Percentiles rank a stretch among this genome's conserved stretches.
Conservation (phyloP, 2,888 invertebrate genomes). For the Cristatella mucedo region DNA sequence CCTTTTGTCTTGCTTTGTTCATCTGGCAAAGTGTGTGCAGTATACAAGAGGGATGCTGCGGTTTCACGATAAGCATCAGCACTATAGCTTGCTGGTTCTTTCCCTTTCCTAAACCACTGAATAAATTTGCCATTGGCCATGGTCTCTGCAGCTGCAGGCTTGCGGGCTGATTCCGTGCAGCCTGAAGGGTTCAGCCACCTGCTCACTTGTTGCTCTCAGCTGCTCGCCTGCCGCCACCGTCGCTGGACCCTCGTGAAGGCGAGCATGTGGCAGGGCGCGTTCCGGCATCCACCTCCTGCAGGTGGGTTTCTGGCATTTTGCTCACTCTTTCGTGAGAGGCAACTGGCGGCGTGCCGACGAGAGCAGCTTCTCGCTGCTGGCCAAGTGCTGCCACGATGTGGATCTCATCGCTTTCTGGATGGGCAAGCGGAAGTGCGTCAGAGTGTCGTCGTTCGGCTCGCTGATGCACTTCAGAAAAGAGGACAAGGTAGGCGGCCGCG, state of each 20-base stretch:
- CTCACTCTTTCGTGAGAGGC: conserved; percentile 39
- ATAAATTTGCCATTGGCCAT: too few species aligned
- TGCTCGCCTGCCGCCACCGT: too few species aligned
- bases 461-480: conserved; percentile 31
- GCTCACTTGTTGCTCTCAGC: neutral
- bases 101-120: too few species aligned
- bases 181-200: too few species aligned
- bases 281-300: conserved; percentile 11
- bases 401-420: conserved; percentile 39
- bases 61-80: too few species aligned
- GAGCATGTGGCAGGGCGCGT: neutral
- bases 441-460: conserved; percentile 33
- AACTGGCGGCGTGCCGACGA: conserved; percentile 36
- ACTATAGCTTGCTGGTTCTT: too few species aligned
- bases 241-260: too few species aligned
- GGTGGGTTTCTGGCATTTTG: conserved; percentile 40
- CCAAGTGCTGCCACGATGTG: conserved; percentile 41
- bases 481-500: conserved; percentile 34
- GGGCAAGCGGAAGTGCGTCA: conserved; percentile 22
- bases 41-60: too few species aligned
- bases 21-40: too few species aligned
- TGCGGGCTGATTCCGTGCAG: too few species aligned
- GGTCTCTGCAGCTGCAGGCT: too few species aligned
- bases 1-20: too few species aligned
- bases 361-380: conserved; percentile 36